Percentiles rank a stretch among this genome's conserved stretches.
Evolutionary conservation across 2,888 invertebrate species (phyloP).

Genomic region (Craniophora ligustri): DNA sequence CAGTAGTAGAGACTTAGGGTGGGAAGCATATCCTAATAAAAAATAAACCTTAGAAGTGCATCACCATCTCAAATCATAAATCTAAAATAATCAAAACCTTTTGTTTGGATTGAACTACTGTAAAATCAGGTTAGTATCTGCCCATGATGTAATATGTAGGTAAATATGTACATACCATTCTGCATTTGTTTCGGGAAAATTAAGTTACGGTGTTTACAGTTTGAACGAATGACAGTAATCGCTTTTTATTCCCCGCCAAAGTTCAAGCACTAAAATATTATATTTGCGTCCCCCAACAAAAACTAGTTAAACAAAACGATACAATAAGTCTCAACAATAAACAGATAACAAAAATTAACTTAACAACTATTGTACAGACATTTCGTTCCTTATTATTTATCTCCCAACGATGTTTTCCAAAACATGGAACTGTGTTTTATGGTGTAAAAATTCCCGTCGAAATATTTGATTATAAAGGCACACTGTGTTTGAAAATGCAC

Average conservation of each 20-base stretch:
- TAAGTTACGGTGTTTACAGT: conserved; percentile 35
- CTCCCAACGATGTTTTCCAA: conserved; percentile 51
- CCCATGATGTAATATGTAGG: too few species aligned
- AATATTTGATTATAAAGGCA: conserved; percentile 19
- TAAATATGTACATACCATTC: conserved; percentile 9
- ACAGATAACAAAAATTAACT: conserved; percentile 68
- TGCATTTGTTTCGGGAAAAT: conserved; percentile 26
- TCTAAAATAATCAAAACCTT: too few species aligned
- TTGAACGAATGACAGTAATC: conserved; percentile 24
- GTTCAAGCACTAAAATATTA: conserved; percentile 46
- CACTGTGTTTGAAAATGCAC: conserved; percentile 45
- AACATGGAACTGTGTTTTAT: conserved; percentile 30
- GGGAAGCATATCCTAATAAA: too few species aligned
- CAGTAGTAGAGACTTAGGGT: too few species aligned
- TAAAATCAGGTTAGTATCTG: too few species aligned
- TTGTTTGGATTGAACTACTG: too few species aligned
- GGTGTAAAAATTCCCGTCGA: conserved; percentile 16
- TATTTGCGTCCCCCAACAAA: conserved; percentile 57
- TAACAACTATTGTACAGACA: conserved; percentile 43
- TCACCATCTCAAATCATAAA: too few species aligned
- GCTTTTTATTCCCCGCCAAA: conserved; percentile 37
- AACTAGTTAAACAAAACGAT: conserved; percentile 79
- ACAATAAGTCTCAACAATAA: conserved; percentile 82
- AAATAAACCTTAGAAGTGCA: too few species aligned
- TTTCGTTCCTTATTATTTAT: conserved; percentile 53